Conservation (phyloP, 2,797 vertebrate genomes). For the Sciurus vulgaris region DNA sequence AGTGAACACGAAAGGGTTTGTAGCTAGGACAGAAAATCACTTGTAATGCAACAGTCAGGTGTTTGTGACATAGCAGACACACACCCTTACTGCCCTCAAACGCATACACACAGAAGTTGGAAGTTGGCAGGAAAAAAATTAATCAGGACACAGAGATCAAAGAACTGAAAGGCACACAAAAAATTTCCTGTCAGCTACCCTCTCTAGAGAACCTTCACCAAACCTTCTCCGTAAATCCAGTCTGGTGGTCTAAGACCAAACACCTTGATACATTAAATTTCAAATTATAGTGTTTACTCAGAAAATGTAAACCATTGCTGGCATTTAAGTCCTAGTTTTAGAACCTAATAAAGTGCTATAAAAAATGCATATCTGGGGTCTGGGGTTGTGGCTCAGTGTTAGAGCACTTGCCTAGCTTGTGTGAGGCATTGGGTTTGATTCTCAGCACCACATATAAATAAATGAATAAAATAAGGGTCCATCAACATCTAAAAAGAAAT, state of each 20-base stretch:
- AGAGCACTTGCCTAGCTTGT: too few relatives aligned
- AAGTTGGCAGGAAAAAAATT: not conserved
- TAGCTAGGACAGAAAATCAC: not conserved
- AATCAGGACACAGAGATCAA: not conserved
- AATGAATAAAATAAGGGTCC: too few relatives aligned
- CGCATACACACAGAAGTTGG: not conserved
- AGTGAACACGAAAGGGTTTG: not conserved
- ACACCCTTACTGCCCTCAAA: not conserved
- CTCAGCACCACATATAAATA: too few relatives aligned
- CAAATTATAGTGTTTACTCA: not conserved
- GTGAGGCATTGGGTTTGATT: too few relatives aligned
- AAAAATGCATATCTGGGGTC: slow-evolving; percentile 17
- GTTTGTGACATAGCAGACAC: not conserved
- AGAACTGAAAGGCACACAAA: not conserved
- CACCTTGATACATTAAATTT: not conserved
- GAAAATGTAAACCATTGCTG: not conserved
- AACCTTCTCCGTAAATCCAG: not conserved
- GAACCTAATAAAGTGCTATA: not conserved
- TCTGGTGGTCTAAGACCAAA: not conserved
- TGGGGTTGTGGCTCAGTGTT: too few relatives aligned
- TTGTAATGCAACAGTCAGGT: not conserved
- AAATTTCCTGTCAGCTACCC: not conserved
- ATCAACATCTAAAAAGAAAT: too few relatives aligned
- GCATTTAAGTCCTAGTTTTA: not conserved
- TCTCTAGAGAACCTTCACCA: not conserved